Percentiles rank a stretch among this genome's conserved stretches.
Conservation (phyloP, 2,888 invertebrate species). For the Dynastes grantii region DNA sequence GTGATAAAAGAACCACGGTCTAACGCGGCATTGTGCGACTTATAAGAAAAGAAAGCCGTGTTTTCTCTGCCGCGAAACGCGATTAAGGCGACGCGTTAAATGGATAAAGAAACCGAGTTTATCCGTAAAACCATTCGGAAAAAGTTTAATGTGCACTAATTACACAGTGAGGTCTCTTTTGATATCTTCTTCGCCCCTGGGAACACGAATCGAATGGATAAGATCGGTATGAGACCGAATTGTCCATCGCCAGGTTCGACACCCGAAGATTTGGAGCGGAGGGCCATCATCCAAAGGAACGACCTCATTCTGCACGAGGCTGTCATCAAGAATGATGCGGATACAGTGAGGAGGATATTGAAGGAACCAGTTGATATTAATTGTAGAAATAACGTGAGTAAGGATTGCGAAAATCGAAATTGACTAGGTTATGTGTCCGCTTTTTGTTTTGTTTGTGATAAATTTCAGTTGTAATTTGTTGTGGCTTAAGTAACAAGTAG, state of each 20-base stretch:
- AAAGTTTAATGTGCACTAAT: neutral
- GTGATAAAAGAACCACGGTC: conserved; percentile 32
- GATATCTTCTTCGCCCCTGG: neutral
- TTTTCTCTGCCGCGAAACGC: neutral
- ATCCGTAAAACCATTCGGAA: neutral
- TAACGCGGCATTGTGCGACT: neutral
- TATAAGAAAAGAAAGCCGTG: neutral
- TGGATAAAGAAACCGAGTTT: neutral
- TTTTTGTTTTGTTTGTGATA: neutral
- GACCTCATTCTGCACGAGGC: conserved; percentile 82
- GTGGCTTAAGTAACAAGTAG: no score
- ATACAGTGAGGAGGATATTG: conserved; percentile 77
- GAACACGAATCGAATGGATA: neutral
- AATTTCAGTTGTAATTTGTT: no score
- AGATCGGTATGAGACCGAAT: conserved; percentile 24
- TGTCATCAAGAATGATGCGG: conserved; percentile 82
- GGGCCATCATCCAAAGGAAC: conserved; percentile 77
- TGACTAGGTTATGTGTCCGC: no score
- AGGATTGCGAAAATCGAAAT: no score
- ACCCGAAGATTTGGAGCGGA: conserved; percentile 68
- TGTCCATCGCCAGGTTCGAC: conserved; percentile 65
- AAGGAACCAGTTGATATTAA: conserved; percentile 80
- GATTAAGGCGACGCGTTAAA: neutral
- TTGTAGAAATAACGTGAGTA: conserved; percentile 81
- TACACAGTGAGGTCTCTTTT: conserved; percentile 8